Base-by-base conservation (phyloP, 2,113 vertebrate species). In the Phrynocephalus versicolor region DNA sequence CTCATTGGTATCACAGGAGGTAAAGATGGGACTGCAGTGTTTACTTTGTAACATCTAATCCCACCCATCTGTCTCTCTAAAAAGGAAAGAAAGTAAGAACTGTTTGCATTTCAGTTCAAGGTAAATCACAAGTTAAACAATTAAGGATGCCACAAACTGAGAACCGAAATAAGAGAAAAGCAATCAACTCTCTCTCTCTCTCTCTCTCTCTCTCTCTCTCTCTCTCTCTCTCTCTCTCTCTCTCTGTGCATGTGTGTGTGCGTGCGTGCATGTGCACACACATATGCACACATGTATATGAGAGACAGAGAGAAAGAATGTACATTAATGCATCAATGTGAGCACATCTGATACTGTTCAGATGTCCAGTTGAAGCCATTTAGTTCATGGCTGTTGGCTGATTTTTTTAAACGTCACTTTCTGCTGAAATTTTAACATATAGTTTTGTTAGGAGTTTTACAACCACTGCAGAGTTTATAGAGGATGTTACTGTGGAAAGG, bases 371-470 rank as follows among this genome's bases (percentile, higher is more conserved):
- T 89, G 60, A 87, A 82, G 88, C 90, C 88, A 69, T 87, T 10
- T 41, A 64, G 60, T 90, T 72, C 74, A 79, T 25, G 77, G 90
- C 41, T n/a, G 35, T 41, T 93, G 92, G 96, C 92, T 88, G 89
- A 90, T 88, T 94, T 95, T 94, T 88, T 62, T 6, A 62, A 62
- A 92, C 88, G 89, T 65, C 78, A 76, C 33, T 83, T 94, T 93
- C 89, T 92, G 92, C 41, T 83, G 93, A 95, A 94, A 93, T 91
- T 91, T 93, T 95, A 92, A 88, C 82, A 79, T 77, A 78, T 84
- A 81, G 45, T 90, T 83, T 60, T 69, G 62, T 84, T 89, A 90
- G 88, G 89, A 89, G 88, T 92, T 95, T 92, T 94, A 92, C 94
- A 90, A 88, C 71, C 88, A 79, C 88, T 87, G 45, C 84, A 89